Evolutionary conservation across 1,140 invertebrate species (phyloP).

Genomic region (Periplaneta americana): DNA sequence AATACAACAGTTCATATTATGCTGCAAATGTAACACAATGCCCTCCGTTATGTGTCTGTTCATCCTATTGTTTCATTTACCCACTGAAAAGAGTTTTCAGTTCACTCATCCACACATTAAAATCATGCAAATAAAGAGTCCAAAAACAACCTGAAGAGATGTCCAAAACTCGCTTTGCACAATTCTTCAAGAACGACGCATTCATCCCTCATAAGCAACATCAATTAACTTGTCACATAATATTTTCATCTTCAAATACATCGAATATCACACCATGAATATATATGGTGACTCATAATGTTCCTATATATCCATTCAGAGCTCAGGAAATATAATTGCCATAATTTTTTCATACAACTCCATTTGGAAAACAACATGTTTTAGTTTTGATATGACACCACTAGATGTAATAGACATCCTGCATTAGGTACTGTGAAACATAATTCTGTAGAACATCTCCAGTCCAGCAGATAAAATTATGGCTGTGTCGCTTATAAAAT

Average conservation of each 20-base stretch:
- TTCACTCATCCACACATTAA: background rate
- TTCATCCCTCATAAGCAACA: background rate
- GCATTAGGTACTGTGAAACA: background rate
- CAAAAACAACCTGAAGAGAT: background rate
- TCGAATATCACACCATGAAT: background rate
- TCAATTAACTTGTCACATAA: background rate
- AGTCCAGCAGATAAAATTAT: background rate
- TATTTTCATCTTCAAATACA: background rate
- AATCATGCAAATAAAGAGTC: background rate
- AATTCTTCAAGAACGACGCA: background rate
- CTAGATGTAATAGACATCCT: background rate
- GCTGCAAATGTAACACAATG: background rate
- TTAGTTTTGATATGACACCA: background rate
- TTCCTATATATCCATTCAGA: background rate
- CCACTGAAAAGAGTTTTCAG: background rate
- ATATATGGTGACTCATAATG: background rate
- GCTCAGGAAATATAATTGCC: background rate
- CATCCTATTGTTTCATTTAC: background rate
- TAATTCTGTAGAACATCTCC: background rate
- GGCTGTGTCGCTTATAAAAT: background rate
- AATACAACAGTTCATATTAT: slow-evolving; percentile 1
- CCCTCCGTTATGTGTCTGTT: background rate
- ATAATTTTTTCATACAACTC: background rate
- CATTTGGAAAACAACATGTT: background rate
- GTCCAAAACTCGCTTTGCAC: background rate